Percentiles rank a stretch among this genome's conserved stretches.
phyloP scores from a whole-genome alignment of 2,113 vertebrate genomes.

The Lasiurus borealis region DNA sequence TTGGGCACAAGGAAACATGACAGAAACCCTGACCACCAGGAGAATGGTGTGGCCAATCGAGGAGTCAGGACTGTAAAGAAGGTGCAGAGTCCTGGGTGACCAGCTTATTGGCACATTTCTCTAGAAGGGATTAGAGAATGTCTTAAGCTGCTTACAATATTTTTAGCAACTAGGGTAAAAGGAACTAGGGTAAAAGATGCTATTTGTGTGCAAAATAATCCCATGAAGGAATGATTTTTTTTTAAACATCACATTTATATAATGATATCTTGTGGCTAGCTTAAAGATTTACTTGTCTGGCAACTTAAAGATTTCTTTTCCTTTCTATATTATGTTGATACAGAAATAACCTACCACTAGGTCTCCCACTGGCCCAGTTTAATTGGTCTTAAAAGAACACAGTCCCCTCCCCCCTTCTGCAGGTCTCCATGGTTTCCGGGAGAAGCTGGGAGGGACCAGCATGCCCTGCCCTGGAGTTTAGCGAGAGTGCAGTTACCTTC shows the following conservation, averaged over 20 bases:
- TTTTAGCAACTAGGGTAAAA: slow-evolving; percentile 69
- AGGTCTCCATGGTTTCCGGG: slow-evolving; percentile 68
- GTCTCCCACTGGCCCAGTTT: slow-evolving; percentile 55
- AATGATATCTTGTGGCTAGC: slow-evolving; percentile 75
- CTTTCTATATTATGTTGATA: slow-evolving; percentile 46
- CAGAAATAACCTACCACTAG: slow-evolving; percentile 65
- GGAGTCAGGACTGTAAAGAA: not conserved
- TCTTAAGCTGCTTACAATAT: slow-evolving; percentile 68
- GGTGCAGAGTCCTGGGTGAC: not conserved
- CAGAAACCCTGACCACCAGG: not conserved
- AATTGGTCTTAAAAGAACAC: slow-evolving; percentile 69
- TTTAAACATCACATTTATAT: slow-evolving; percentile 66
- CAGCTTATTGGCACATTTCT: slow-evolving; percentile 53
- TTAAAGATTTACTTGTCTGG: slow-evolving; percentile 68
- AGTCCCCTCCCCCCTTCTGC: not conserved
- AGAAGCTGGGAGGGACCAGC: slow-evolving; percentile 61
- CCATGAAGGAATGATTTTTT: slow-evolving; percentile 67
- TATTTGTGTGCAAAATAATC: slow-evolving; percentile 76
- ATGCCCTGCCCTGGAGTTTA: slow-evolving; percentile 29
- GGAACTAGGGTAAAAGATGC: slow-evolving; percentile 66
- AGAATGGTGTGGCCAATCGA: not conserved
- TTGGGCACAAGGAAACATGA: not conserved
- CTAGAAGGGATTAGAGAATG: slow-evolving; percentile 40
- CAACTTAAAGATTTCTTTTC: not conserved
- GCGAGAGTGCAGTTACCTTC: slow-evolving; percentile 55